phyloP scores from a whole-genome alignment of 2,888 invertebrate species.

The Ectropis crepuscularia region DNA sequence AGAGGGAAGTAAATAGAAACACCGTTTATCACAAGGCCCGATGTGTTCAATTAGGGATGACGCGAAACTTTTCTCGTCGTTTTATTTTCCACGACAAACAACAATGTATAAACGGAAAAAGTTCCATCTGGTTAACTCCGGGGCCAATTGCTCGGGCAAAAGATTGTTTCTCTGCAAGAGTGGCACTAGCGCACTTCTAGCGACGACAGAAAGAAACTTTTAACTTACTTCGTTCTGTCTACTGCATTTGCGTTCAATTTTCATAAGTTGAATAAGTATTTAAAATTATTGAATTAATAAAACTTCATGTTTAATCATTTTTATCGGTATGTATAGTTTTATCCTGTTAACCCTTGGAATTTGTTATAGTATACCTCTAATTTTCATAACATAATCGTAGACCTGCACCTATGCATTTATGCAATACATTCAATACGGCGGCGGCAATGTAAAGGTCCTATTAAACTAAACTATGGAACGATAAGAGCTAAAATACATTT shows the following conservation, averaged over 20 bases:
- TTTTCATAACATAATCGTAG: no score
- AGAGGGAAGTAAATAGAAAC: constrained; percentile 18
- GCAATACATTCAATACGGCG: no score
- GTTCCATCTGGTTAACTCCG: constrained; percentile 46
- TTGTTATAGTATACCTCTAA: no score
- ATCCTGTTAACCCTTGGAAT: no score
- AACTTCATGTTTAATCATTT: no score
- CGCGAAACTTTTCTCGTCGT: constrained; percentile 47
- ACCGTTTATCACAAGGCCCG: constrained; percentile 24
- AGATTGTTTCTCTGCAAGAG: constrained; percentile 46
- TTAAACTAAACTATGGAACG: no score
- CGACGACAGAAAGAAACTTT: constrained; percentile 30
- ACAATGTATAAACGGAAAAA: constrained; percentile 47
- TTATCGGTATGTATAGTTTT: no score
- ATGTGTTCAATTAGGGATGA: constrained; percentile 47
- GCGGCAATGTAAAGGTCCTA: no score
- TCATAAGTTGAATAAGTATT: no score
- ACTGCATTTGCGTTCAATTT: not conserved
- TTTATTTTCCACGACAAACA: constrained; percentile 49
- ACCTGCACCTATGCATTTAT: no score
- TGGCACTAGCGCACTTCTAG: constrained; percentile 20
- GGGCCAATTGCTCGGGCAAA: constrained; percentile 48
- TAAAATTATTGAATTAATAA: no score
- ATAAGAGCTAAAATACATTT: no score
- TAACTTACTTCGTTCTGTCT: constrained; percentile 5